Evolutionary conservation across 2,797 vertebrate genomes (phyloP).

Genomic region (Coregonus ussuriensis): DNA sequence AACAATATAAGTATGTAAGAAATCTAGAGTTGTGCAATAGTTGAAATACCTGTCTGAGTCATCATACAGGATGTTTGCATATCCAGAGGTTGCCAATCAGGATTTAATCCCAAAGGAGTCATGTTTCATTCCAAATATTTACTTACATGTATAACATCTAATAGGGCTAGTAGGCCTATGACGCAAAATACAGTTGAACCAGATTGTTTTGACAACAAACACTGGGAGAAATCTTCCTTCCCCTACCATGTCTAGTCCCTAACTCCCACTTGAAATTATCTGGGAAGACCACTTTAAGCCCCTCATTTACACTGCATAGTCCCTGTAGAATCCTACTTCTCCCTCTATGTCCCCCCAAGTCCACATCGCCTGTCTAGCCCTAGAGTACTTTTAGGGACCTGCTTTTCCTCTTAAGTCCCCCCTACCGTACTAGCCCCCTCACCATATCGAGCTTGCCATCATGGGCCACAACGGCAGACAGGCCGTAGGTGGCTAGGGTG

Average conservation of each 20-base stretch:
- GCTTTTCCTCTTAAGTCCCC: background rate
- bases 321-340: background rate
- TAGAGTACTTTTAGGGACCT: too few relatives aligned
- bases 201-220: background rate
- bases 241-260: background rate
- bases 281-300: background rate
- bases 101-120: background rate
- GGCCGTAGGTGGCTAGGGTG: constrained; percentile 80
- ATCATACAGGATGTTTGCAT: too few relatives aligned
- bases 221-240: background rate
- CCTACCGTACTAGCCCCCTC: constrained; percentile 34
- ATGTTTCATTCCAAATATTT: background rate
- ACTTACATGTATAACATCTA: background rate
- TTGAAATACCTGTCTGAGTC: background rate
- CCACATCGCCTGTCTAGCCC: background rate
- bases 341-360: background rate
- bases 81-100: too few relatives aligned
- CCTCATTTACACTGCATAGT: background rate
- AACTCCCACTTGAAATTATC: background rate
- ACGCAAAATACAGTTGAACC: background rate
- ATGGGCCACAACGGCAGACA: constrained; percentile 75
- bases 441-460: constrained; percentile 86
- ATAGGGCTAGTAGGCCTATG: background rate
- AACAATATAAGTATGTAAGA: too few relatives aligned
- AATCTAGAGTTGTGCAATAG: background rate